Evolutionary conservation across 2,797 vertebrate species (phyloP), one percentile per base, ranked within the genome.

Genomic region (Gymnodraco acuticeps): DNA sequence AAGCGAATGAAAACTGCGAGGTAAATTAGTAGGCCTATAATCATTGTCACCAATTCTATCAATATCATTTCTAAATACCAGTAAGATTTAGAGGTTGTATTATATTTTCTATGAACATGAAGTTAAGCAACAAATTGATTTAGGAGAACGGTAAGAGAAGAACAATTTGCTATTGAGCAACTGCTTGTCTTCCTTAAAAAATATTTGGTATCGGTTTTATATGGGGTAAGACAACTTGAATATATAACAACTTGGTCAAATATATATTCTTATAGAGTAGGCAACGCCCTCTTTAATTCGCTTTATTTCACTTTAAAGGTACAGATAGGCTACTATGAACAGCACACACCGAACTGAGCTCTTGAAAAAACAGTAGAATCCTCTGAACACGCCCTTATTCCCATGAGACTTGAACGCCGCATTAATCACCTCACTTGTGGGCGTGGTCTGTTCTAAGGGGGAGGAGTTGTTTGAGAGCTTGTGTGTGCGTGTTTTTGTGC

Each of bases 331-430:
- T 27, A 27, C 27, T 31, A 54, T 42, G 4, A 38, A 38, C 47
- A 19, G 19, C 42, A 27, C 20, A 12, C 31, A 31, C 13, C 53
- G 14, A 68, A 63, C 41, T 48, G 52, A 70, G 72, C 41, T n/a
- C 70, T 19, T 54, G 17, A 65, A 11, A 63, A 48, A 52, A 55
- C 27, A 52, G 33, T n/a, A 50, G 52, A 73, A 64, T 76, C 66
- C 64, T 66, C 13, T 48, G 80, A 75, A 82, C 82, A 77, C 88
- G 68, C 88, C 87, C 79, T 82, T 78, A 64, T 76, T 81, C 84
- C 84, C 70, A 78, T 45, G 69, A 74, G 60, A 80, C 87, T 1
- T 82, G 87, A 89, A 89, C 80, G 87, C 88, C 73, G 86, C 91
- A 92, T 86, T 89, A 88, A 85, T 83, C 79, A 53, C 78, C 64